Base-by-base conservation (phyloP, 2,888 invertebrate genomes). In the Asteroscopus sphinx region DNA sequence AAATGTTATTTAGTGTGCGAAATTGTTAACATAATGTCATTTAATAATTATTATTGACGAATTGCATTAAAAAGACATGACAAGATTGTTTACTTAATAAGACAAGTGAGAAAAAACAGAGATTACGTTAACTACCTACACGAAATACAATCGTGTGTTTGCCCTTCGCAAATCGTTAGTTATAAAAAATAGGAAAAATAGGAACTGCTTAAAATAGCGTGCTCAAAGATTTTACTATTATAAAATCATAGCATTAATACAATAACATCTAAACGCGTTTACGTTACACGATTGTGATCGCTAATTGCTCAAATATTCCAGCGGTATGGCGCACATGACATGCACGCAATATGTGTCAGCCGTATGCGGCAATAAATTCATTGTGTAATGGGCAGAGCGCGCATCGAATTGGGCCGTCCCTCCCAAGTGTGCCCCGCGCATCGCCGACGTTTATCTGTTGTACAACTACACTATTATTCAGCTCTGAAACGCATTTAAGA, bases 301-400 rank as follows among this genome's bases (percentile, higher is more conserved):
- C 74, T 88, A 87, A 90, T 88, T 88, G 82, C 67, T 70, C 71
- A 64, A 75, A 80, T 82, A 85, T 87, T 82, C 87, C 84, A 79
- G 62, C 60, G 56, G 73, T 68, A 68, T 65, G 71, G 74, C 85
- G 80, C 82, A 80, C 81, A 86, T 84, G 85, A 87, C 88, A 88
- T 91, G 89, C 91, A 90, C 87, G 85, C 87, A 82, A 88, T 89
- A 89, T 89, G 80, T 91, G 90, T 88, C 91, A 88, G 84, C 79
- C 80, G 87, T 82, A 89, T 88, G 86, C 86, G 89, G 86, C 87
- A 84, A 90, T 93, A 93, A 93, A 93, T 92, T 92, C 89, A 92
- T 92, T 91, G 91, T 91, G 89, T 92, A 92, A 92, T 89, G 86
- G 88, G 83, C 85, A 84, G 81, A 82, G 83, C 83, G 83, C 86